A percentile compares a stretch with the other conserved stretches of the same genome.
These are phyloP conservation scores for Standfussiana lucernea DNA, from an alignment of 2,888 invertebrate genomes.

Conservation along the genomic window DNA sequence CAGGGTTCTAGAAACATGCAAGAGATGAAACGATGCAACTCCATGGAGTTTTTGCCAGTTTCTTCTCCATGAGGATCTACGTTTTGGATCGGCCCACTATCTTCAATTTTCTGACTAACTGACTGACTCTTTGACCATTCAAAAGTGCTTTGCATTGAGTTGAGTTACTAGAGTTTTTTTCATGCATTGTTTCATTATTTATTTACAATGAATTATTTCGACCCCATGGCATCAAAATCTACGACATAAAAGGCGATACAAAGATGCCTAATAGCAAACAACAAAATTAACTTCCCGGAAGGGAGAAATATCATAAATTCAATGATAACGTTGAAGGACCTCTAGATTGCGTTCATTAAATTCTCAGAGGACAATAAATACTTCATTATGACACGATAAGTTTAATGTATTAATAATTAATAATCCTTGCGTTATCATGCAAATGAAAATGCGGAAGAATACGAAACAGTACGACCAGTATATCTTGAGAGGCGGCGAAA, in stretches of 20 bases:
- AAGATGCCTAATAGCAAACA: neutral
- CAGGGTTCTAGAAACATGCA: neutral
- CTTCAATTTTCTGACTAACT: neutral
- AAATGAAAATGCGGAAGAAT: constrained; percentile 35
- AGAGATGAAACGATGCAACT: neutral
- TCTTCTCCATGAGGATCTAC: neutral
- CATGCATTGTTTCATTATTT: neutral
- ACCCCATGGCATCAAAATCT: neutral
- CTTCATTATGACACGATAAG: neutral
- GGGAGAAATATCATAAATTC: neutral
- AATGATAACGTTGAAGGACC: constrained; percentile 1
- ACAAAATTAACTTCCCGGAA: constrained; percentile 1
- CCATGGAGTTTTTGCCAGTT: neutral
- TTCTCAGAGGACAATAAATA: constrained; percentile 19
- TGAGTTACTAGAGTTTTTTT: neutral
- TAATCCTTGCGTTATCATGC: constrained; percentile 26
- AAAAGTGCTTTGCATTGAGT: neutral
- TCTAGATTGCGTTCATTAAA: constrained; percentile 4
- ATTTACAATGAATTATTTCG: neutral
- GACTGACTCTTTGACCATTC: neutral
- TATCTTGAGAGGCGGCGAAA: constrained; percentile 10
- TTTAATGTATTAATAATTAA: constrained; percentile 33
- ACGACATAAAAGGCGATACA: neutral
- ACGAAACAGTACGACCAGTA: constrained; percentile 10
- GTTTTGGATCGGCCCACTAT: neutral